Base-by-base conservation (phyloP, 2,888 invertebrate genomes). In the Opisthograptis luteolata region DNA sequence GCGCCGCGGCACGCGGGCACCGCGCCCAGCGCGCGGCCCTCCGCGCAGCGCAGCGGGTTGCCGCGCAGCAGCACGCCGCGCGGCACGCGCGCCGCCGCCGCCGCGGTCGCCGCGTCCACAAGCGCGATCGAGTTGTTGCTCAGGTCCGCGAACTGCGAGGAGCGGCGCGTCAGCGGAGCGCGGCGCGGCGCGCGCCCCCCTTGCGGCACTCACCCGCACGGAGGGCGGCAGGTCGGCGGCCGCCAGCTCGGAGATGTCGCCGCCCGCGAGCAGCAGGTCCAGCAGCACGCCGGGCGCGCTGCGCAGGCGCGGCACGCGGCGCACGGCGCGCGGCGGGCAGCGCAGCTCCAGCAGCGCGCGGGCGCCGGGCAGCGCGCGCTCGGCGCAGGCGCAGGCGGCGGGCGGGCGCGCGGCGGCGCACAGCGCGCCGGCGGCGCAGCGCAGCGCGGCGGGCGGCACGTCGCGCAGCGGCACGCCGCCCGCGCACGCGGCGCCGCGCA, bases 201-300 rank as follows among this genome's bases (percentile, higher is more conserved):
- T n/a, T n/a, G n/a, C n/a, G n/a, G n/a, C n/a, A n/a, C n/a, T n/a
- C 12, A 6, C 6, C 6, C 3, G 28, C 28, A 28, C 6, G 13
- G 2, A 6, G 12, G 10, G 14, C 13, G 53, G 51, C 32, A 68
- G 45, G 3, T 14, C 37, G 19, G 43, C 55, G 3, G 42, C 36
- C 19, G 14, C 9, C 20, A 65, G 54, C 13, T 19, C 31, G 19
- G 40, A 2, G 44, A 69, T 62, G 55, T 37, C 9, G 55, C 66
- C 64, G 13, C 10, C 5, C 0, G 46, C 31, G 24, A 62, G 62
- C n/a, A 43, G 54, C 39, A 65, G 52, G 40, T 56, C 51, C 51
- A 47, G 50, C 10, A 19, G 55, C 9, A 13, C 20, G 28, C n/a
- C 28, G 8, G 34, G 30, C 9, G 34, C 40, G 52, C 15, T 30